Percentiles rank a stretch among this genome's conserved stretches.
Conservation (phyloP, 2,797 vertebrate genomes). For the Enteromius paludinosus region DNA sequence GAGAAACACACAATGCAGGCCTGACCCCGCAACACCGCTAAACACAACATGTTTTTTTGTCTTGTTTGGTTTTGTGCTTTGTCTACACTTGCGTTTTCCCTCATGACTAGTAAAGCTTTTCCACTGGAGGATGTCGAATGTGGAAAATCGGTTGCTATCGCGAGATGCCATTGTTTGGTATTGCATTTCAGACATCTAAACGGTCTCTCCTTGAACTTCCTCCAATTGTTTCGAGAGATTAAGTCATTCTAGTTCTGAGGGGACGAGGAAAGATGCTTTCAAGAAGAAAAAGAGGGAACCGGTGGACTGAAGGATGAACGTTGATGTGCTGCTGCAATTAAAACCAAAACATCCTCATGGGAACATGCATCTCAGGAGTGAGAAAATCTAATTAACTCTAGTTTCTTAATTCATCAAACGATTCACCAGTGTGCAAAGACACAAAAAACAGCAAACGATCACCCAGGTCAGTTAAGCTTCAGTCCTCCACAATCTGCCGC, state of each 20-base stretch:
- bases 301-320: constrained; percentile 63
- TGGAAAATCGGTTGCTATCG: constrained; percentile 69
- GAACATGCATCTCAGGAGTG: constrained; percentile 73
- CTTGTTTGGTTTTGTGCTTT: constrained; percentile 60
- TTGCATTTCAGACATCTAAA: constrained; percentile 76
- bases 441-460: background rate
- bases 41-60: constrained; percentile 72
- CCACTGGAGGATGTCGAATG: constrained; percentile 39
- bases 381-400: constrained; percentile 53
- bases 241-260: constrained; percentile 76
- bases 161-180: constrained; percentile 75
- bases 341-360: constrained; percentile 65
- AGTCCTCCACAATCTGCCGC: background rate
- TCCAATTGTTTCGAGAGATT: constrained; percentile 81
- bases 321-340: constrained; percentile 60
- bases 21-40: constrained; percentile 71
- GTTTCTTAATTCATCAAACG: background rate
- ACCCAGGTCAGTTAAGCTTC: background rate
- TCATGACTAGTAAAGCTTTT: constrained; percentile 31
- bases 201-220: constrained; percentile 80
- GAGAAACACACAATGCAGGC: constrained; percentile 86
- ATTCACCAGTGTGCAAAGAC: background rate
- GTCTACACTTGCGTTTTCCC: constrained; percentile 46
- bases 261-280: constrained; percentile 76
- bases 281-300: constrained; percentile 43